phyloP scores from a whole-genome alignment of 2,888 invertebrate genomes.

The Nudaria mundana region DNA sequence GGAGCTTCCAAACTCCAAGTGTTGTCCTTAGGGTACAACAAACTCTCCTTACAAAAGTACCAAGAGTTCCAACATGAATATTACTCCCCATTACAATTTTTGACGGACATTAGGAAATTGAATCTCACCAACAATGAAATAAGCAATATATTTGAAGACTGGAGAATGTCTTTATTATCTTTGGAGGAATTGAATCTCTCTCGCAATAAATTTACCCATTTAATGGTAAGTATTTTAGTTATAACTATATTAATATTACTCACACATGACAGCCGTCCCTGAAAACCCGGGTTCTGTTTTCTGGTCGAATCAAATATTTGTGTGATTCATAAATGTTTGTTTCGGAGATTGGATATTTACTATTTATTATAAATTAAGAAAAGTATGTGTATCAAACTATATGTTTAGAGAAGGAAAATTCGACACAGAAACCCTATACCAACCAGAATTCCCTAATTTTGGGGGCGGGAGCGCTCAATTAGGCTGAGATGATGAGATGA shows the following conservation, averaged over 20 bases:
- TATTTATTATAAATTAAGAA: no score
- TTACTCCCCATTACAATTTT: conserved; percentile 6
- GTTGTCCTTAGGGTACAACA: conserved; percentile 32
- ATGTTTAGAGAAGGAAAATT: no score
- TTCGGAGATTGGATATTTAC: no score
- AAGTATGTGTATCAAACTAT: no score
- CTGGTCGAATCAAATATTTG: not conserved
- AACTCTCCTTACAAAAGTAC: conserved; percentile 8
- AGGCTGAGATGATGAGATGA: no score
- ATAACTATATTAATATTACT: no score
- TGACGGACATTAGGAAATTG: conserved; percentile 9
- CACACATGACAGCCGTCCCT: no score
- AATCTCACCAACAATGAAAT: conserved; percentile 14
- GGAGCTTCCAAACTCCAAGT: conserved; percentile 9
- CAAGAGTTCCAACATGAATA: not conserved
- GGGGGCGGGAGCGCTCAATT: no score
- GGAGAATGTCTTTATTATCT: not conserved
- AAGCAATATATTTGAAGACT: conserved; percentile 14
- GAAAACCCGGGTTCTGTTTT: no score
- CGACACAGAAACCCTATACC: no score
- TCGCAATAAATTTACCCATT: conserved; percentile 3
- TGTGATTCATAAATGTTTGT: no score
- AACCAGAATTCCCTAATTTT: no score
- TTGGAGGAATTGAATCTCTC: conserved; percentile 14
- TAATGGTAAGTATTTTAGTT: conserved; percentile 15